Conservation (phyloP, 2,888 invertebrate species). For the Ryuthela nishihirai region DNA sequence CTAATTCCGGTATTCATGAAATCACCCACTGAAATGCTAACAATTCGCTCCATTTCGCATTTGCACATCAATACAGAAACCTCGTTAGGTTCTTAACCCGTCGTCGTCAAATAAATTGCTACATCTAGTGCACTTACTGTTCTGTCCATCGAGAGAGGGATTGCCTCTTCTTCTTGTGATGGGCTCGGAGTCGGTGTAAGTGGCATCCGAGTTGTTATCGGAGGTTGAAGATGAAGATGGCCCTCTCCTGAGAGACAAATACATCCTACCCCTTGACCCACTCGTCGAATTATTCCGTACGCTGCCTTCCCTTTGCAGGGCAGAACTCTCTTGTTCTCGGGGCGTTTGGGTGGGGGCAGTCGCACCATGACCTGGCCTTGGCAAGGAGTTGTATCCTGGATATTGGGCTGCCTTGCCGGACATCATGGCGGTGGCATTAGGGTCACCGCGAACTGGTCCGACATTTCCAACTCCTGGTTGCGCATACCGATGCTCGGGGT, state of each 20-base stretch:
- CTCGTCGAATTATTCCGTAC: not conserved
- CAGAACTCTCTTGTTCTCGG: not conserved
- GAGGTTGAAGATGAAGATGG: constrained; percentile 41
- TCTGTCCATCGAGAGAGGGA: constrained; percentile 30
- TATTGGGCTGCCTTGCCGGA: constrained; percentile 9
- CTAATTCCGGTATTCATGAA: too few relatives aligned
- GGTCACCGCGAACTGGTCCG: not conserved
- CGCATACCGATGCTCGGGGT: not conserved
- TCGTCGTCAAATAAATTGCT: too few relatives aligned
- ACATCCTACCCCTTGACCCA: constrained; percentile 22
- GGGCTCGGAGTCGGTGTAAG: constrained; percentile 40
- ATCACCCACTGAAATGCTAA: too few relatives aligned
- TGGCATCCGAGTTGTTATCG: constrained; percentile 40
- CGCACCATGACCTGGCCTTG: constrained; percentile 17
- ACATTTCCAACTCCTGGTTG: not conserved
- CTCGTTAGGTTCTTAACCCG: too few relatives aligned
- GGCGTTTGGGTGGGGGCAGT: not conserved
- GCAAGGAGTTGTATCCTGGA: constrained; percentile 20
- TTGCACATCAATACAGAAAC: too few relatives aligned
- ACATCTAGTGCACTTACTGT: constrained; percentile 14
- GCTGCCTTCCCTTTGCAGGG: constrained; percentile 17
- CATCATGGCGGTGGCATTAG: constrained; percentile 5
- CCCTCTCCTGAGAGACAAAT: constrained; percentile 36
- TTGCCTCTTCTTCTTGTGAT: constrained; percentile 25
- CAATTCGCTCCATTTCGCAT: too few relatives aligned